Conservation (phyloP, 2,797 vertebrate genomes). For the Hoplostethus mediterraneus region DNA sequence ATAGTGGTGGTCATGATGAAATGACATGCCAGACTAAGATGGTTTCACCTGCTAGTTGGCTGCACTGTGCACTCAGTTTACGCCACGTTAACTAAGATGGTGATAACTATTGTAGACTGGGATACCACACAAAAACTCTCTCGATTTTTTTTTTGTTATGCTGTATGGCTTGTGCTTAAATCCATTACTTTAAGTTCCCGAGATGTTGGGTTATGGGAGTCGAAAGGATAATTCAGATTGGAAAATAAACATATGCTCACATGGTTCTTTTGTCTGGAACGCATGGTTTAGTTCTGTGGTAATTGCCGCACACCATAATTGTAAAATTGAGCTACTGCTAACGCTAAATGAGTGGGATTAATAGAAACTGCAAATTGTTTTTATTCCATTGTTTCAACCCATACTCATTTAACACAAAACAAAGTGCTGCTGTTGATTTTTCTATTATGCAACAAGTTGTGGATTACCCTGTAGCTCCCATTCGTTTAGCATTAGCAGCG, state of each 20-base stretch:
- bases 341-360: conserved; percentile 6
- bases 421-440: neutral
- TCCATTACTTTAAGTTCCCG: conserved; percentile 2
- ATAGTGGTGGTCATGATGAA: conserved; percentile 13
- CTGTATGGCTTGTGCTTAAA: neutral
- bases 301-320: neutral
- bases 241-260: neutral
- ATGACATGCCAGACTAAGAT: conserved; percentile 3
- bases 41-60: neutral
- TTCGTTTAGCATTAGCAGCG: neutral
- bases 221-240: neutral
- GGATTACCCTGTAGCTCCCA: neutral
- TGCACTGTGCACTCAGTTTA: conserved; percentile 3
- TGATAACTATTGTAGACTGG: conserved; percentile 31
- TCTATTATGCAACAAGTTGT: neutral
- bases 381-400: neutral
- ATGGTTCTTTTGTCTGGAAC: conserved; percentile 7
- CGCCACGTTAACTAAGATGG: conserved; percentile 1
- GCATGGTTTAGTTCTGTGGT: neutral
- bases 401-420: neutral
- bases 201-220: neutral
- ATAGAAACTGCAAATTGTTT: neutral
- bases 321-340: neutral
- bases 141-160: conserved; percentile 3
- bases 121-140: conserved; percentile 3